Percentiles rank a stretch among this genome's conserved stretches.
phyloP scores from a whole-genome alignment of 2,113 vertebrate genomes.

The Cnemophilus loriae region DNA sequence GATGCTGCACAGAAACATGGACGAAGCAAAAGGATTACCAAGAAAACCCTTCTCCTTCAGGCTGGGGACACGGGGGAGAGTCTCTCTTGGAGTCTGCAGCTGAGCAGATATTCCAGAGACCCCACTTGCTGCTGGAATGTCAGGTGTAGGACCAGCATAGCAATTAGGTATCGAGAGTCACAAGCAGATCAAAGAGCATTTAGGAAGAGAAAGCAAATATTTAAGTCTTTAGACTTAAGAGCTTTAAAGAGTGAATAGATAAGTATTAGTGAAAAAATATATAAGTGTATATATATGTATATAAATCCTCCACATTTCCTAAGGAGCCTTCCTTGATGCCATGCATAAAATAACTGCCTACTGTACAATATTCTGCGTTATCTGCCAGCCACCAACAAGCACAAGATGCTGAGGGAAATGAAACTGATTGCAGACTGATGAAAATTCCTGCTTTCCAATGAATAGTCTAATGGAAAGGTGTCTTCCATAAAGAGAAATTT shows the following conservation, averaged over 20 bases:
- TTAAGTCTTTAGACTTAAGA: background rate
- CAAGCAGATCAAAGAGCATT: background rate
- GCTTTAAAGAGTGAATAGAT: background rate
- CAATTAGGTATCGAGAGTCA: background rate
- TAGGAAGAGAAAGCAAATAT: background rate
- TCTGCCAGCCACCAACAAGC: background rate
- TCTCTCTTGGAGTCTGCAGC: background rate
- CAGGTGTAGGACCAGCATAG: background rate
- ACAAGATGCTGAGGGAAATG: background rate
- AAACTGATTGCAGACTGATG: background rate
- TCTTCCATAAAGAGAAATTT: background rate
- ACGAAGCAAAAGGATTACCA: background rate
- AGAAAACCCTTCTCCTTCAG: background rate
- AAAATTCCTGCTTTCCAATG: background rate
- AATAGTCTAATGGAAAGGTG: background rate
- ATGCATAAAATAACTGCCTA: background rate
- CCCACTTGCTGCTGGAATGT: background rate
- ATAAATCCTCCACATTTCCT: background rate
- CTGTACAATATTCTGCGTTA: background rate
- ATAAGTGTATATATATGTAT: background rate
- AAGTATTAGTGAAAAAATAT: background rate
- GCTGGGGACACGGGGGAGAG: background rate
- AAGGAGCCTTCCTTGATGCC: slow-evolving; percentile 11
- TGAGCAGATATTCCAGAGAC: background rate
- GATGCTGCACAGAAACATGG: background rate